Evolutionary conservation across 2,888 invertebrate species (phyloP).

Genomic region (Hirtodrosophila trivittata): DNA sequence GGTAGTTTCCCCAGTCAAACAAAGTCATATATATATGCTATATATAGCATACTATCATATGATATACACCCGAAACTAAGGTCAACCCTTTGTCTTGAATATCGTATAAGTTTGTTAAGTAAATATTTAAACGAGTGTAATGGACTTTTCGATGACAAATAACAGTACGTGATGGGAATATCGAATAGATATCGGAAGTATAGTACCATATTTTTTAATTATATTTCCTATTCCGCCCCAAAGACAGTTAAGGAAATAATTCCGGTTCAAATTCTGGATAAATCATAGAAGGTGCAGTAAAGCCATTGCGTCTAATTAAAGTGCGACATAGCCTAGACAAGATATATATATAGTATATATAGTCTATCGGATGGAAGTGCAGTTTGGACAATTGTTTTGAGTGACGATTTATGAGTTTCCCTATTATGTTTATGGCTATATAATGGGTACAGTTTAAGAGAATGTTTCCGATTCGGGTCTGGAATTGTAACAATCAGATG

Average conservation of each 20-base stretch:
- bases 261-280: conserved; percentile 53
- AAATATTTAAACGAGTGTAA: conserved; percentile 62
- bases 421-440: no score
- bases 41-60: no score
- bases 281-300: conserved; percentile 31
- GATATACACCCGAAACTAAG: conserved; percentile 30
- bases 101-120: conserved; percentile 22
- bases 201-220: conserved; percentile 17
- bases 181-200: conserved; percentile 29
- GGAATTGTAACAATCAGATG: not conserved
- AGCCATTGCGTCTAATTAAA: not conserved
- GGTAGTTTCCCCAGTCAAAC: not conserved
- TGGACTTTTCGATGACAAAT: conserved; percentile 59
- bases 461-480: not conserved
- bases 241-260: conserved; percentile 21
- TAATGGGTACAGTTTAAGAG: no score
- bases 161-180: conserved; percentile 55
- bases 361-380: no score
- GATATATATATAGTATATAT: no score
- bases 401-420: not conserved
- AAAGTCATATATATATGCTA: not conserved
- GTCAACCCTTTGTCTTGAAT: conserved; percentile 21
- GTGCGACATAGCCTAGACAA: not conserved
- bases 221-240: conserved; percentile 57
- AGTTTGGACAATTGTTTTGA: not conserved